A percentile compares a stretch with the other conserved stretches of the same genome.
These are phyloP conservation scores for Tetranychus urticae DNA, from an alignment of 1,140 invertebrate species.

Conservation along the genomic window DNA sequence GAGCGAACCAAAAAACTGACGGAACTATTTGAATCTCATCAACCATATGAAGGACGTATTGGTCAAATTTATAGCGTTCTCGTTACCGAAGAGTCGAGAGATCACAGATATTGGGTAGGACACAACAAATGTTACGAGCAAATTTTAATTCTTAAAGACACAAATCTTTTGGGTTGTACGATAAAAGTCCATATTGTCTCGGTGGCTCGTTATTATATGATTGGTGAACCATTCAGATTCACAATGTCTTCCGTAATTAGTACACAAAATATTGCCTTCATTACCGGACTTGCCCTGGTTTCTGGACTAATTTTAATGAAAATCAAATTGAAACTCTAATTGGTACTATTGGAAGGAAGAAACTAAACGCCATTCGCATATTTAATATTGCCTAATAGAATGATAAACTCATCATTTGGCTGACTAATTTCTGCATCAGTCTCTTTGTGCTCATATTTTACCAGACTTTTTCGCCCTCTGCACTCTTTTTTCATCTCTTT, in stretches of 20 bases:
- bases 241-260: neutral
- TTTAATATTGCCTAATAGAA: no score
- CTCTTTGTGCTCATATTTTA: no score
- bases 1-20: slow-evolving; percentile 62
- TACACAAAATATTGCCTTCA: no score
- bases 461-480: no score
- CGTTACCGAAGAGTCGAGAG: slow-evolving; percentile 73
- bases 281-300: no score
- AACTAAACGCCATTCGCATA: no score
- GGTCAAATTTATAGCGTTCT: slow-evolving; percentile 28
- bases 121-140: slow-evolving; percentile 95
- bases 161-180: neutral
- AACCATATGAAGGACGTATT: slow-evolving; percentile 50
- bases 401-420: no score
- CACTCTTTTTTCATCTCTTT: no score
- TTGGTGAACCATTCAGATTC: neutral
- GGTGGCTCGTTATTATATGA: neutral
- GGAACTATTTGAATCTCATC: slow-evolving; percentile 73
- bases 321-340: no score
- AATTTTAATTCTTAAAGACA: slow-evolving; percentile 44
- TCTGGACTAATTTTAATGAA: no score
- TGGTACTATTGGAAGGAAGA: no score
- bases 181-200: neutral
- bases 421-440: no score
- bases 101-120: slow-evolving; percentile 66